Conservation (phyloP, 2,113 vertebrate genomes). For the Spheniscus mendiculus region DNA sequence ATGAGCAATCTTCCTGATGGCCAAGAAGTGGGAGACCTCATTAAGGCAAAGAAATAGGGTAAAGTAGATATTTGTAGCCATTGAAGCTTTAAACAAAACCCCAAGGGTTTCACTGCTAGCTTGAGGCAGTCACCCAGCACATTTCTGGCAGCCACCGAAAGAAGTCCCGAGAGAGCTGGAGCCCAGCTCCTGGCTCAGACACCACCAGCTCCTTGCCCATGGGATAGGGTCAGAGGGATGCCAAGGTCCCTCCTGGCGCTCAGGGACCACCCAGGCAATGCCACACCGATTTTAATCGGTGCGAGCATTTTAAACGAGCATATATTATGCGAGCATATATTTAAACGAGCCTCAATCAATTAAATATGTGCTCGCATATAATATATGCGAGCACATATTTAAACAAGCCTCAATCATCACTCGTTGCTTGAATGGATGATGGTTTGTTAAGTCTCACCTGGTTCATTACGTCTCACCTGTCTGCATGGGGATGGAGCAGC, state of each 20-base stretch:
- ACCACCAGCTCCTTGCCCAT: fast-evolving
- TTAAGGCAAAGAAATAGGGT: neutral
- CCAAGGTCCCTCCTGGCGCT: neutral
- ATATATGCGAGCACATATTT: neutral
- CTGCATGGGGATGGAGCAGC: neutral
- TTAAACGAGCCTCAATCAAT: fast-evolving
- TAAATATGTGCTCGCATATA: too few species aligned
- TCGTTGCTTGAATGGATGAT: neutral
- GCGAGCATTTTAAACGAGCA: too few species aligned
- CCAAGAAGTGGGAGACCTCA: neutral
- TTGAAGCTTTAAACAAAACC: neutral
- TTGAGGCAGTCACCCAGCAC: neutral
- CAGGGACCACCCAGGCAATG: neutral
- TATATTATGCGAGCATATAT: too few species aligned
- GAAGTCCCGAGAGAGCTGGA: neutral
- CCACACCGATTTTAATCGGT: neutral
- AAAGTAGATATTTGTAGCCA: neutral
- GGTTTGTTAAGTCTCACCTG: neutral
- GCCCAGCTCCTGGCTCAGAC: neutral
- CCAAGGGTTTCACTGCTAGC: fast-evolving
- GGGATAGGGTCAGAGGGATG: neutral
- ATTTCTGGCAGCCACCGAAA: neutral
- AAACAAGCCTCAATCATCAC: fast-evolving
- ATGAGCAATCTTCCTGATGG: neutral
- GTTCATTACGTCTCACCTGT: neutral